Percentiles rank a stretch among this genome's conserved stretches.
Evolutionary conservation across 2,113 vertebrate species (phyloP).

Genomic region (Podiceps cristatus): DNA sequence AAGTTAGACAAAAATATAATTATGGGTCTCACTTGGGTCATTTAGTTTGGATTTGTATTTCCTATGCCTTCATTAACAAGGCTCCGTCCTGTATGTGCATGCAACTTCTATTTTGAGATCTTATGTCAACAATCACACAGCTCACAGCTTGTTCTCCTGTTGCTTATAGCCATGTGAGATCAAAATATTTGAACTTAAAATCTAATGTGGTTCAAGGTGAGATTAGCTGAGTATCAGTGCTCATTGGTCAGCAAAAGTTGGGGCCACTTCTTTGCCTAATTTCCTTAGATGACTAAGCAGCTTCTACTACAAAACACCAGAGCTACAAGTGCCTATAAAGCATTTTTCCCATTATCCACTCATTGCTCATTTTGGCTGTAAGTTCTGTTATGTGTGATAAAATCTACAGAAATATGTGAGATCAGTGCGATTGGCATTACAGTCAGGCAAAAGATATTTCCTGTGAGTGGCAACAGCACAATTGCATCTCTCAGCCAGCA

Average conservation of each 20-base stretch:
- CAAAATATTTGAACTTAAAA: background rate
- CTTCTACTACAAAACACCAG: background rate
- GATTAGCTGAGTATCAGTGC: background rate
- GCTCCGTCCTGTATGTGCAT: background rate
- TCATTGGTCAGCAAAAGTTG: accelerated
- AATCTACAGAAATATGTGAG: conserved; percentile 37
- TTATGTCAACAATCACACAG: background rate
- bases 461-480: background rate
- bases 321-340: background rate
- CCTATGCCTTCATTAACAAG: background rate
- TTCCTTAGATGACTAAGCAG: background rate
- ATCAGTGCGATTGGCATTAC: background rate
- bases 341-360: background rate
- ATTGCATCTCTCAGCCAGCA: background rate
- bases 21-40: background rate
- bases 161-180: background rate
- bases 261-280: background rate
- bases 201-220: background rate
- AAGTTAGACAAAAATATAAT: background rate
- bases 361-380: background rate
- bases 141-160: background rate
- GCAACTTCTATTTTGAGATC: background rate
- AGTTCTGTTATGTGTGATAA: conserved; percentile 8
- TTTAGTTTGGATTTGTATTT: background rate
- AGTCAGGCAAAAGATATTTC: conserved; percentile 55